phyloP scores from a whole-genome alignment of 2,888 invertebrate genomes.

The Acanthosepion lycidas region DNA sequence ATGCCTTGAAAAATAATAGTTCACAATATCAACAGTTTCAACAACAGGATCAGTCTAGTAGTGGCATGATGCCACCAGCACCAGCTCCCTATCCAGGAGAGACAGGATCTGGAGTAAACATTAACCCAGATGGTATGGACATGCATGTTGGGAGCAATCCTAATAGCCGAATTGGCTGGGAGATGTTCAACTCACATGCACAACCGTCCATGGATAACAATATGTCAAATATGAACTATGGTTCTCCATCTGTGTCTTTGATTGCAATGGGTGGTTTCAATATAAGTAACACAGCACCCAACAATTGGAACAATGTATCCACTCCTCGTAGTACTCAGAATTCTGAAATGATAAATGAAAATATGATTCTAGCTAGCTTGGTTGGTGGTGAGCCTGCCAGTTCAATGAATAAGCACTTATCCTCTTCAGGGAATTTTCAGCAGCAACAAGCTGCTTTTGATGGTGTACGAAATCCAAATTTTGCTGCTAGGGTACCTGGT shows the following conservation, averaged over 20 bases:
- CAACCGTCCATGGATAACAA: slow-evolving; percentile 42
- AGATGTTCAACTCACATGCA: slow-evolving; percentile 37
- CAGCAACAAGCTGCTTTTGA: slow-evolving; percentile 43
- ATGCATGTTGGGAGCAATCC: slow-evolving; percentile 36
- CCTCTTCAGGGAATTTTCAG: slow-evolving; percentile 43
- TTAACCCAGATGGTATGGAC: slow-evolving; percentile 43
- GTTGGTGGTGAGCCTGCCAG: slow-evolving; percentile 43
- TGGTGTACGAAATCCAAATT: slow-evolving; percentile 38
- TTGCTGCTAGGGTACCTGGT: slow-evolving; percentile 34
- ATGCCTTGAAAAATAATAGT: slow-evolving; percentile 44
- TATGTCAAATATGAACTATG: slow-evolving; percentile 5
- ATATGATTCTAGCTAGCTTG: slow-evolving; percentile 41
- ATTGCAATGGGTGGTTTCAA: slow-evolving; percentile 44
- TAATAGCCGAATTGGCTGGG: slow-evolving; percentile 40
- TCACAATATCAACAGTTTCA: slow-evolving; percentile 34
- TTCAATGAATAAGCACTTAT: slow-evolving; percentile 46
- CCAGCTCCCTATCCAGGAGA: slow-evolving; percentile 44
- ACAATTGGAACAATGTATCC: slow-evolving; percentile 36
- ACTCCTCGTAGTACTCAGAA: slow-evolving; percentile 38
- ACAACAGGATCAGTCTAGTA: slow-evolving; percentile 38
- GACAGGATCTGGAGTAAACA: slow-evolving; percentile 38
- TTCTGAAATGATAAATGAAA: slow-evolving; percentile 41
- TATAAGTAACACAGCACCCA: slow-evolving; percentile 8
- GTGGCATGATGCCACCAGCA: slow-evolving; percentile 47
- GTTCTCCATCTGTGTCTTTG: slow-evolving; percentile 38